Evolutionary conservation across 2,797 vertebrate species (phyloP).

Genomic region (Acridotheres tristis): DNA sequence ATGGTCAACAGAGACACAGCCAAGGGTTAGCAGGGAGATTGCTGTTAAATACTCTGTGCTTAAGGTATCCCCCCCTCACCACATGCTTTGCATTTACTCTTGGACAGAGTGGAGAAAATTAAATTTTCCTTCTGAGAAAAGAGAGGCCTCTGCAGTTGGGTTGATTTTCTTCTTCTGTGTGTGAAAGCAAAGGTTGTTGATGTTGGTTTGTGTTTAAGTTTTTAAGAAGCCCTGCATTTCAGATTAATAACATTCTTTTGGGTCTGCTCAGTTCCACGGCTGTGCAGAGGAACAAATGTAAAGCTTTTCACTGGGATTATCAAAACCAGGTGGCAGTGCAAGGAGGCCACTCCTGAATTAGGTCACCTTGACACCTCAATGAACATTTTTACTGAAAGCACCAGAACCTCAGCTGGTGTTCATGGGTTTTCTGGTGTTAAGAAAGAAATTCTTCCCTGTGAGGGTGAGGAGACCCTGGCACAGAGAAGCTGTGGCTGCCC

Average conservation of each 20-base stretch:
- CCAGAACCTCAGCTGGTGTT: background rate
- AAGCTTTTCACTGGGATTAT: background rate
- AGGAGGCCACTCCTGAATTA: background rate
- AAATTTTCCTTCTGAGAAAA: background rate
- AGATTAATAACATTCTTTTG: background rate
- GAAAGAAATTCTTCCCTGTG: background rate
- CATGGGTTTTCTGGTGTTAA: background rate
- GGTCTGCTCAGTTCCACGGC: background rate
- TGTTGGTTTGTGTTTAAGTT: background rate
- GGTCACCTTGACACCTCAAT: background rate
- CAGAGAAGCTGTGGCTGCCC: background rate
- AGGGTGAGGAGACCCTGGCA: background rate
- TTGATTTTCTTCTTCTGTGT: background rate
- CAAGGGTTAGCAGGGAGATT: background rate
- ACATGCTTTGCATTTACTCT: slow-evolving; percentile 29
- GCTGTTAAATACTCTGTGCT: background rate
- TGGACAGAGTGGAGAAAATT: background rate
- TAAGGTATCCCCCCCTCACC: background rate
- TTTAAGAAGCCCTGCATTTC: background rate
- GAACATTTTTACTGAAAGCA: background rate
- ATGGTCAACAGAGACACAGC: background rate
- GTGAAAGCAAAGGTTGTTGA: background rate
- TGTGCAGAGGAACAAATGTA: background rate
- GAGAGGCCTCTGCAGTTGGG: background rate
- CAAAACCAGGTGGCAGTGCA: background rate